Base-by-base conservation (phyloP, 1,140 invertebrate species). In the Drosophila persimilis region DNA sequence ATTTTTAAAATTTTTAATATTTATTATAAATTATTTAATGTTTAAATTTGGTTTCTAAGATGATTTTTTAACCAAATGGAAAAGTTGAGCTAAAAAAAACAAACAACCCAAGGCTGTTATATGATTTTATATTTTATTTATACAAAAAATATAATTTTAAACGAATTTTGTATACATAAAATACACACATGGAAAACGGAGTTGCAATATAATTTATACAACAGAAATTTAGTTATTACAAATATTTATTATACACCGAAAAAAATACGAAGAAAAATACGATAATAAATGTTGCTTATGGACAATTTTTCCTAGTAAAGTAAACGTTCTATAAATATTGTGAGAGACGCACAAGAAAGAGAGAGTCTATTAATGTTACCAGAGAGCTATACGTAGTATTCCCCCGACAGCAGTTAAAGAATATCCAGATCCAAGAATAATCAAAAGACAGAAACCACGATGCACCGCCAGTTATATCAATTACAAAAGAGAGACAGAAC, bases 391-490 rank as follows among this genome's bases (percentile, higher is more conserved):
- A 39, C 58, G 51, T 70, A 60, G 67, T 20, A 62, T 58, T 46
- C 39, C 15, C 48, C 39, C 29, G 43, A n/a, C 51, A 31, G 43
- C 9, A 48, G 24, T 47, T 22, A 51, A 17, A 47, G 8, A 48
- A 67, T 41, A 26, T 13, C 9, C 20, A 9, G 39, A 64, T 15
- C 13, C 29, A 55, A 57, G 58, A 63, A 50, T 71, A 62, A 79
- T 61, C 77, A 77, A 57, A 62, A 24, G 26, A 59, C 44, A 43
- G 51, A 65, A 55, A 55, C 20, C 59, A 74, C 73, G 61, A 80
- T 86, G 81, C 81, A 86, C 81, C 83, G 81, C 81, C 81, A 86
- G 52, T 65, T 76, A 78, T 83, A 83, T 86, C 81, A 86, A 86
- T 86, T 86, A 86, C 73, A 57, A 65, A 51, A 44, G 17, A 13